phyloP scores from a whole-genome alignment of 2,888 invertebrate genomes.

The Plebejus anna region DNA sequence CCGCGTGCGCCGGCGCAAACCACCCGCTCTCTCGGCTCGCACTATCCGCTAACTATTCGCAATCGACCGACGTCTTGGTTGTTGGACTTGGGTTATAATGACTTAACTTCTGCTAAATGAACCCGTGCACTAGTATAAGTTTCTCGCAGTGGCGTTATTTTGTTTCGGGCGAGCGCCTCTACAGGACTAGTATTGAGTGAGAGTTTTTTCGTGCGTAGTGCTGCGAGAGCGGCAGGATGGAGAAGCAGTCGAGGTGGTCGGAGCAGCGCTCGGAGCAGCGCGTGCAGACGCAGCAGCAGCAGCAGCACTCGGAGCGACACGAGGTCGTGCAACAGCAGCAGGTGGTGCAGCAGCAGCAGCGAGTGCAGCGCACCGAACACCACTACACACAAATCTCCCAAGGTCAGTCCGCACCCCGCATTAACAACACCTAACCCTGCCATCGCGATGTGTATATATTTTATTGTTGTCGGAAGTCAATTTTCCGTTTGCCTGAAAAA shows the following conservation, averaged over 20 bases:
- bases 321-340: slow-evolving; percentile 67
- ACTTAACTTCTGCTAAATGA: slow-evolving; percentile 87
- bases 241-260: slow-evolving; percentile 84
- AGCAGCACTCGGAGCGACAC: slow-evolving; percentile 57
- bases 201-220: slow-evolving; percentile 72
- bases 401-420: slow-evolving; percentile 75
- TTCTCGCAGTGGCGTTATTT: slow-evolving; percentile 73
- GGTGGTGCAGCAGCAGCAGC: slow-evolving; percentile 44
- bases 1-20: slow-evolving; percentile 42
- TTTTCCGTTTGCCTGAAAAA: slow-evolving; percentile 27
- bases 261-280: slow-evolving; percentile 67
- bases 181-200: slow-evolving; percentile 73
- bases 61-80: slow-evolving; percentile 96
- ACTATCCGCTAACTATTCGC: slow-evolving; percentile 94
- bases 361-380: slow-evolving; percentile 83
- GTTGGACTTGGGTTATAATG: slow-evolving; percentile 87
- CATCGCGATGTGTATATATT: slow-evolving; percentile 35
- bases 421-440: slow-evolving; percentile 34
- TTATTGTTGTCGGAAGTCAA: background rate
- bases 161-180: slow-evolving; percentile 60
- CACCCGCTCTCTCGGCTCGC: slow-evolving; percentile 57
- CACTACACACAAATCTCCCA: slow-evolving; percentile 88
- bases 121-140: slow-evolving; percentile 78
- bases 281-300: slow-evolving; percentile 68
- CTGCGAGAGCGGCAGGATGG: slow-evolving; percentile 82